Evolutionary conservation across 2,797 vertebrate genomes (phyloP).

Genomic region (Pristis pectinata): DNA sequence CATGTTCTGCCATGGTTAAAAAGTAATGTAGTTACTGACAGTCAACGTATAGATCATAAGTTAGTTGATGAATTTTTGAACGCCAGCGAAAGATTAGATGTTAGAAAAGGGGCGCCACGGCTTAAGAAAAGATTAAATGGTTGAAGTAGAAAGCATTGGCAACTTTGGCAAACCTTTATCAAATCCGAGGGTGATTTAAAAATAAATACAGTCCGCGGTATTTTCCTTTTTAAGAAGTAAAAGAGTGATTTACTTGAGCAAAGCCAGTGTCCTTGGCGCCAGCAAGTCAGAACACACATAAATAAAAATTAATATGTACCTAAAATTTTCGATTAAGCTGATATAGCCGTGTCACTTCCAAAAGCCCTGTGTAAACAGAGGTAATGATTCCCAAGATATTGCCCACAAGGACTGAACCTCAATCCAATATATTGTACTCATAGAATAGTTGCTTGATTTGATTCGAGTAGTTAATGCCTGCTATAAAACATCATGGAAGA

Average conservation of each 20-base stretch:
- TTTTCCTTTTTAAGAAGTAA: not conserved
- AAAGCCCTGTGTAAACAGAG: constrained; percentile 9
- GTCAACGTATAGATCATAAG: not conserved
- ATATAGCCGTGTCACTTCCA: not conserved
- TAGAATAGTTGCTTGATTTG: not conserved
- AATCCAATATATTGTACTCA: not conserved
- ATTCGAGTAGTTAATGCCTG: not conserved
- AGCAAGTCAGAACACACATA: not conserved
- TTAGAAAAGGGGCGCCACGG: too few species aligned
- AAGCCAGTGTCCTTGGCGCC: not conserved
- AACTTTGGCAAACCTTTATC: not conserved
- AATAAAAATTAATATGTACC: not conserved
- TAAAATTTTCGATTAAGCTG: not conserved
- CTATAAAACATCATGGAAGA: not conserved
- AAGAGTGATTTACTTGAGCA: not conserved
- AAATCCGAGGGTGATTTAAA: not conserved
- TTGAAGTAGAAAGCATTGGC: not conserved
- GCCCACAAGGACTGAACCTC: not conserved
- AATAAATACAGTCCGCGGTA: not conserved
- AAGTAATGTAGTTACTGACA: not conserved
- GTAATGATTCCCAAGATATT: not conserved
- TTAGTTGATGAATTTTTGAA: not conserved
- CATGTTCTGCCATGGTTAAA: not conserved
- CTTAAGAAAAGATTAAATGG: not conserved
- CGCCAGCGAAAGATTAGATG: too few species aligned